Percentiles rank a stretch among this genome's conserved stretches.
phyloP scores from a whole-genome alignment of 2,888 invertebrate genomes.

The Onthophagus sagittarius region DNA sequence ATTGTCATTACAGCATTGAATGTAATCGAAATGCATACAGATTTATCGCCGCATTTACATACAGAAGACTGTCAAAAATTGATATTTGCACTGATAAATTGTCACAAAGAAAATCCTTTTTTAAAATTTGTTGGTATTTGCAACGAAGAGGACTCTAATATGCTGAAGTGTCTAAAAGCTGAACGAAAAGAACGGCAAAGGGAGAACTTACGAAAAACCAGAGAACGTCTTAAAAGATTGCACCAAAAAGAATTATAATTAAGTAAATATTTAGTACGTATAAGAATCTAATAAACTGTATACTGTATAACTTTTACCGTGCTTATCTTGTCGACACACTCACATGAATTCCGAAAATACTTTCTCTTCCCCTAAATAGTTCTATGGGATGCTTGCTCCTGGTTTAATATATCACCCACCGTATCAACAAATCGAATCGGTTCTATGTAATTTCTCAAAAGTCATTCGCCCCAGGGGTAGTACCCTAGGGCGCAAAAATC shows the following conservation, averaged over 20 bases:
- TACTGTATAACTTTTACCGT: background rate
- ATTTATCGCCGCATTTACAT: conserved; percentile 70
- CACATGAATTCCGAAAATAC: background rate
- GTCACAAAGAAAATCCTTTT: conserved; percentile 66
- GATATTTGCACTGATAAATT: conserved; percentile 63
- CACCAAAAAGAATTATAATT: conserved; percentile 47
- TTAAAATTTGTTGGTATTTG: conserved; percentile 66
- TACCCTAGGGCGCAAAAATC: background rate
- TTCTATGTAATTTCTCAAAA: background rate
- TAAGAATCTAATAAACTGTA: background rate
- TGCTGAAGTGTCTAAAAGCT: conserved; percentile 62
- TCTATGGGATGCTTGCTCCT: background rate
- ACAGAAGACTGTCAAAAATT: conserved; percentile 73
- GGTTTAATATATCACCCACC: background rate
- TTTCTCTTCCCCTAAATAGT: background rate
- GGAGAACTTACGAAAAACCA: conserved; percentile 13
- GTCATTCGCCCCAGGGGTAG: background rate
- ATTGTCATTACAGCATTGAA: background rate
- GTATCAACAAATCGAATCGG: background rate
- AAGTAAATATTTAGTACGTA: background rate
- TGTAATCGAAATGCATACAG: conserved; percentile 60
- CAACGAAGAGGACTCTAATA: conserved; percentile 56
- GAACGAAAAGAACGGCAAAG: conserved; percentile 50
- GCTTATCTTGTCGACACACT: background rate
- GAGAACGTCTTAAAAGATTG: conserved; percentile 53